Percentiles rank a stretch among this genome's conserved stretches.
These are phyloP conservation scores for Lordiphosa clarofinis DNA, from an alignment of 1,140 invertebrate species.

Conservation along the genomic window DNA sequence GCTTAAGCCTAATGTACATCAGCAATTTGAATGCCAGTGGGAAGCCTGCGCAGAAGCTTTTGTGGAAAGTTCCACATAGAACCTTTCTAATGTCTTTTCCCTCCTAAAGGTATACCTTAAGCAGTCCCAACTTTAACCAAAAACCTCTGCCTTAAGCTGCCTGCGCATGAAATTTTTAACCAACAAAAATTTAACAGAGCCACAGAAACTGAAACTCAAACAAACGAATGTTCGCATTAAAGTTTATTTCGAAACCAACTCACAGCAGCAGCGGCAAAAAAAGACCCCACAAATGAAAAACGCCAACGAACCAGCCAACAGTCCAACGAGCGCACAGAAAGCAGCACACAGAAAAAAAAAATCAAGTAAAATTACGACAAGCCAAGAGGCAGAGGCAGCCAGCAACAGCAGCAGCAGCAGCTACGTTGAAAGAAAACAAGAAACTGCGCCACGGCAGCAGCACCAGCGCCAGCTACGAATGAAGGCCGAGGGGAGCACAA, in stretches of 20 bases:
- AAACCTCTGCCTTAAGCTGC: slow-evolving; percentile 52
- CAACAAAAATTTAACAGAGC: slow-evolving; percentile 69
- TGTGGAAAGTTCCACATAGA: no score
- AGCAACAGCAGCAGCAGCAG: slow-evolving; percentile 33
- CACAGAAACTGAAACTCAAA: slow-evolving; percentile 67
- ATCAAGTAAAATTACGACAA: slow-evolving; percentile 75
- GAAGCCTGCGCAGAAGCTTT: no score
- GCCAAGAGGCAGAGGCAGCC: slow-evolving; percentile 32
- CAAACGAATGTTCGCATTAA: slow-evolving; percentile 71
- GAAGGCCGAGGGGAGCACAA: slow-evolving; percentile 3
- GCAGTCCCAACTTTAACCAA: not conserved
- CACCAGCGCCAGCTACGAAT: slow-evolving; percentile 11
- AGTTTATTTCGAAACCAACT: slow-evolving; percentile 73
- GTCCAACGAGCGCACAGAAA: slow-evolving; percentile 21
- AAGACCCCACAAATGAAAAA: slow-evolving; percentile 50
- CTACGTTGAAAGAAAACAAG: slow-evolving; percentile 67
- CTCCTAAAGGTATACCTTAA: no score
- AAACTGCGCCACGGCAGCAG: slow-evolving; percentile 55
- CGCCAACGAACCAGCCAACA: slow-evolving; percentile 42
- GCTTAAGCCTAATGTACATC: slow-evolving; percentile 2
- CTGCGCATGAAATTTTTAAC: slow-evolving; percentile 60
- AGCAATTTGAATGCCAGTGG: no score
- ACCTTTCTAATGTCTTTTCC: no score
- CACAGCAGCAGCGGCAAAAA: slow-evolving; percentile 29
- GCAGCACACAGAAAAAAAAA: slow-evolving; percentile 47